Base-by-base conservation (phyloP, 1,140 invertebrate genomes). In the Anagrus nilaparvatae region DNA sequence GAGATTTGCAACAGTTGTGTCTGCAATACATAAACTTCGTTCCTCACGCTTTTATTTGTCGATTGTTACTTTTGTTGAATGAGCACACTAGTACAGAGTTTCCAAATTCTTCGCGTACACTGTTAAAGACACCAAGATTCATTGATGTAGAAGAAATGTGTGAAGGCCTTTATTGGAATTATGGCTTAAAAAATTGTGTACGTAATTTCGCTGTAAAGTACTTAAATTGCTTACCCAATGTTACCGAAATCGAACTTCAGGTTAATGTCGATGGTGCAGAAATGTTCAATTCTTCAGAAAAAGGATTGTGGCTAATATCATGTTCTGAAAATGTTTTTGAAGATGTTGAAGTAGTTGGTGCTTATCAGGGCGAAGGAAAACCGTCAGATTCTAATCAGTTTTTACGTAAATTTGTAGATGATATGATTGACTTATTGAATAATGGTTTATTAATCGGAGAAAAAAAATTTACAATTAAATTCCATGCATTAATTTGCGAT, bases 401-500 rank as follows among this genome's bases (percentile, higher is more conserved):
- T 32, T 37, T 48, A 9, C 13, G 44, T 10, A 18, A 36, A 18
- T 48, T 48, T 41, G 33, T 36, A 3, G 16, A 35, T 12, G 40
- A 42, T 24, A 23, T 27, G 14, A 18, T 23, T 14, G 3, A 3
- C n/a, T 34, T 24, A 10, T 14, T 32, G 9, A 24, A 4, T 17
- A 32, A 42, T 42, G 30, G 40, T 25, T 14, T 42, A 29, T 7
- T 23, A 14, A 33, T 16, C 23, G 21, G 24, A 16, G 31, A 23
- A n/a, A 33, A 24, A 34, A 25, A 19, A 21, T 34, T 13, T 12
- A 24, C 13, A 20, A 14, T 58, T 36, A 31, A 41, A 31, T 40
- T 60, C 21, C 13, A 35, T 19, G 47, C 37, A 35, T 44, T 63
- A 29, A 48, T 61, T 28, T 62, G 53, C 49, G 63, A 65, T 53